Conservation (phyloP, 2,888 invertebrate species). For the Chaetogeoica ovagalla region DNA sequence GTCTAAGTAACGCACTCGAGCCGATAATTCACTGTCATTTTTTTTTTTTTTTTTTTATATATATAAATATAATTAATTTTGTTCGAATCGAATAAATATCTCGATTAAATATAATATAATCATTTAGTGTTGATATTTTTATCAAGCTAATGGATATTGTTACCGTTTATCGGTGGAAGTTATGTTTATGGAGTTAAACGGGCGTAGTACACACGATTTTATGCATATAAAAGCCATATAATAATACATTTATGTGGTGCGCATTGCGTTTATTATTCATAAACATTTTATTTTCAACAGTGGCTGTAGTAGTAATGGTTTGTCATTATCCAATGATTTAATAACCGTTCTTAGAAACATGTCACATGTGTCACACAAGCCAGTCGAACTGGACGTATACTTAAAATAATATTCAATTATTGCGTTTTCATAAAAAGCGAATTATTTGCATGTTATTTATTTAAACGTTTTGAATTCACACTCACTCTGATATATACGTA, state of each 20-base stretch:
- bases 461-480: not conserved
- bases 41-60: too few species aligned
- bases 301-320: not conserved
- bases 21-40: too few species aligned
- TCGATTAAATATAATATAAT: not conserved
- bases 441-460: not conserved
- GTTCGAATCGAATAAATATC: too few species aligned
- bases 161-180: not conserved
- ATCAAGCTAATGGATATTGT: not conserved
- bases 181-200: not conserved
- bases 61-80: too few species aligned
- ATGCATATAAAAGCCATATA: not conserved
- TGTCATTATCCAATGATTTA: not conserved
- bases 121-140: not conserved
- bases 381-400: not conserved
- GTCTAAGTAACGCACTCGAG: too few species aligned
- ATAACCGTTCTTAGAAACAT: not conserved
- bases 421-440: not conserved
- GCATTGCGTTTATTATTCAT: not conserved
- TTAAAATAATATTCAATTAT: not conserved
- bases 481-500: too few species aligned
- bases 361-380: not conserved
- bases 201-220: not conserved
- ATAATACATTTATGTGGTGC: not conserved
- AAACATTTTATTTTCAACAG: slow-evolving; percentile 9